phyloP scores from a whole-genome alignment of 2,113 vertebrate genomes.

The Sprattus sprattus region DNA sequence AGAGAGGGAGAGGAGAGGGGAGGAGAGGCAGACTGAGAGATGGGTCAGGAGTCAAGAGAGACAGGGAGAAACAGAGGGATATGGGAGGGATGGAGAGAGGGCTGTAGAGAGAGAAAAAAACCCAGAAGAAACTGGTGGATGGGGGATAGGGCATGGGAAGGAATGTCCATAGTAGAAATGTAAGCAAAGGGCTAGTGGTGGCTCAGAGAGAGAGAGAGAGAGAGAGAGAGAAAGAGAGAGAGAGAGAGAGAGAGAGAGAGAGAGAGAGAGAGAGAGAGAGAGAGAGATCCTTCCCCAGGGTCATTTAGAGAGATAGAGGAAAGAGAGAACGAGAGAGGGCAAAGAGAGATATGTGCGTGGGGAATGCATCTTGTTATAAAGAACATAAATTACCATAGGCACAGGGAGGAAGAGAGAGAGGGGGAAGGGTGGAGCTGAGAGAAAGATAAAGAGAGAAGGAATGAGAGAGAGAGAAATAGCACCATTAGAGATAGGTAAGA shows the following conservation, averaged over 20 bases:
- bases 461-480: not conserved
- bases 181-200: not conserved
- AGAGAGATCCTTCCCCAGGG: slow-evolving; percentile 18
- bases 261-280: slow-evolving; percentile 38
- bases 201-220: slow-evolving; percentile 20
- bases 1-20: slow-evolving; percentile 1
- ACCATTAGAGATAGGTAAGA: not conserved
- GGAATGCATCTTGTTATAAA: not conserved
- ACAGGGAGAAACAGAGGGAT: not conserved
- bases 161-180: not conserved
- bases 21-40: slow-evolving; percentile 15
- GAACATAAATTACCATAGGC: not conserved
- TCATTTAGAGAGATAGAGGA: not conserved
- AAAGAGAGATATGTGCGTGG: slow-evolving; percentile 32
- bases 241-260: slow-evolving; percentile 36
- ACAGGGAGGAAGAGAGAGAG: not conserved
- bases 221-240: slow-evolving; percentile 24
- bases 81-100: not conserved
- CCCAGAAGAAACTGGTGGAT: not conserved
- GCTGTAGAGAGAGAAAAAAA: slow-evolving; percentile 20
- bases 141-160: slow-evolving; percentile 21
- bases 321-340: not conserved
- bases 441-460: not conserved
- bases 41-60: slow-evolving; percentile 15
- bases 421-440: not conserved